phyloP scores from a whole-genome alignment of 35 echinoderm and acorn worm genomes.

The Lytechinus pictus region DNA sequence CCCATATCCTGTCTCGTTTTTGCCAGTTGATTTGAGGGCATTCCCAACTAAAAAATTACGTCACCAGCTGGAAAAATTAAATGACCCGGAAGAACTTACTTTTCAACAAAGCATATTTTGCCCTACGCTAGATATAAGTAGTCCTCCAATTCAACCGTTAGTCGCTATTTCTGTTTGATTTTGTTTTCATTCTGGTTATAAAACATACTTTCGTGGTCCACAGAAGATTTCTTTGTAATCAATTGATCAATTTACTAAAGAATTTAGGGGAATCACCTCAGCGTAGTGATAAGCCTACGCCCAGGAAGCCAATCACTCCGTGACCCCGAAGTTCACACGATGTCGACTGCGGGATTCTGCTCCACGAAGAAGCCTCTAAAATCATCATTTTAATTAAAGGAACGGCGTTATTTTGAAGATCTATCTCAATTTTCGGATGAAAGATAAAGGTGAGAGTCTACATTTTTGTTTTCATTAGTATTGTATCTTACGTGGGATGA shows the following conservation, averaged over 20 bases:
- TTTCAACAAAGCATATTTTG: not conserved
- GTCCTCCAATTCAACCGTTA: not conserved
- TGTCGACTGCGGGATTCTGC: constrained; percentile 12
- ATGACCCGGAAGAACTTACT: not conserved
- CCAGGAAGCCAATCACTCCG: not conserved
- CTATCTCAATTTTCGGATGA: not conserved
- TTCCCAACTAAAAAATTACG: not conserved
- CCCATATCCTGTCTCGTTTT: not conserved
- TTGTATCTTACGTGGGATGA: not conserved
- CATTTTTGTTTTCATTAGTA: not conserved
- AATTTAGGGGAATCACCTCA: constrained; percentile 27
- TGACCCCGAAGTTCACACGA: constrained; percentile 31
- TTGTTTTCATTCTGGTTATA: not conserved
- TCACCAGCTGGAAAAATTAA: not conserved
- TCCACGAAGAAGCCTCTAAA: not conserved
- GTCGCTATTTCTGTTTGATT: not conserved
- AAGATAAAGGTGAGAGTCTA: constrained; percentile 39
- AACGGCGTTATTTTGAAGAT: not conserved
- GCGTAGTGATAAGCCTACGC: constrained; percentile 32
- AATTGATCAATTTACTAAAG: not conserved
- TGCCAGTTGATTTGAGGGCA: not conserved
- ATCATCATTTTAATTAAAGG: not conserved
- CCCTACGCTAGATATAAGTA: constrained; percentile 11
- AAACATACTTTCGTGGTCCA: not conserved
- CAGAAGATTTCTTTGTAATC: not conserved